These are phyloP conservation scores for Motacilla tschutschensis DNA, from an alignment of 2,113 vertebrate species.

Conservation along the genomic window DNA sequence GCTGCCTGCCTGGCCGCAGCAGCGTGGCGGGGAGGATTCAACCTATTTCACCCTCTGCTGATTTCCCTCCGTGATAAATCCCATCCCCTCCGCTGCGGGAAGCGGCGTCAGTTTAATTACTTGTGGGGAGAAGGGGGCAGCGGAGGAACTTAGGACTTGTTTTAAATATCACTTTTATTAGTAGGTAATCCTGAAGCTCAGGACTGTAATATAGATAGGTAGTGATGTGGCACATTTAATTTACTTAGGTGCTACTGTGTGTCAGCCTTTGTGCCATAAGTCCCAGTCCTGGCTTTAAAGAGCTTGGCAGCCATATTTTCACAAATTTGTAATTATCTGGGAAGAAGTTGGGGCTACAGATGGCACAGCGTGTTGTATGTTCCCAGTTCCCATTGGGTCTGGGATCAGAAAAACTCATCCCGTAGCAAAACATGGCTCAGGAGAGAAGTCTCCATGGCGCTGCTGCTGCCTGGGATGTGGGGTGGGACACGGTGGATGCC, in stretches of 20 bases:
- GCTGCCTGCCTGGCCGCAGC: background rate
- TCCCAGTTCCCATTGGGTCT: background rate
- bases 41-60: background rate
- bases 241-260: slow-evolving; percentile 24
- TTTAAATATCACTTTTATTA: slow-evolving; percentile 60
- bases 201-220: slow-evolving; percentile 39
- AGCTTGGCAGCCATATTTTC: background rate
- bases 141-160: background rate
- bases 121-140: slow-evolving; percentile 20
- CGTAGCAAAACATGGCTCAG: rapidly evolving
- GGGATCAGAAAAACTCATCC: background rate
- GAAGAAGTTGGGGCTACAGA: background rate
- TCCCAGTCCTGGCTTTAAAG: background rate
- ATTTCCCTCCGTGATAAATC: background rate
- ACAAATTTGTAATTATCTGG: slow-evolving; percentile 3
- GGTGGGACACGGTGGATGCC: rapidly evolving
- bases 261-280: slow-evolving; percentile 25
- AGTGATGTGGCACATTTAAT: slow-evolving; percentile 42
- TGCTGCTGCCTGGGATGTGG: background rate
- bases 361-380: rapidly evolving
- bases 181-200: slow-evolving; percentile 50
- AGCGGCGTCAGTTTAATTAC: background rate
- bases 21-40: background rate
- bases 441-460: background rate
- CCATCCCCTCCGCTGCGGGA: background rate